Percentiles rank a stretch among this genome's conserved stretches.
Evolutionary conservation across 2,888 invertebrate species (phyloP).

Genomic region (Drosophila ezoana): DNA sequence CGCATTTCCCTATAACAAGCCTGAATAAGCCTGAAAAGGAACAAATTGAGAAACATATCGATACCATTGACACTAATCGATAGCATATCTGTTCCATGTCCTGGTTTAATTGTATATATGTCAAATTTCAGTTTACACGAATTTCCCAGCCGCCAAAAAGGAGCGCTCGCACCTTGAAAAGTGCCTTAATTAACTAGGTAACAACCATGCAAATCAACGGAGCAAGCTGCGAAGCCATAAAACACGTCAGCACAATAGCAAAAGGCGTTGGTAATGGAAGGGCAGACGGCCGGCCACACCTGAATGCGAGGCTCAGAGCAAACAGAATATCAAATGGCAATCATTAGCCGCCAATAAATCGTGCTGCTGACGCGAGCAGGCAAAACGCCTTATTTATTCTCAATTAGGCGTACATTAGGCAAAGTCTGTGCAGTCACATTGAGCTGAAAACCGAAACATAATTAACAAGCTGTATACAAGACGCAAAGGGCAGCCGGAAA

Average conservation of each 20-base stretch:
- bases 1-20: neutral
- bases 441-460: slow-evolving; percentile 37
- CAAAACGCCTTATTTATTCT: slow-evolving; percentile 67
- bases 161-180: slow-evolving; percentile 44
- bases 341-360: slow-evolving; percentile 71
- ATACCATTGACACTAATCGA: neutral
- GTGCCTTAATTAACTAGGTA: slow-evolving; percentile 33
- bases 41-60: neutral
- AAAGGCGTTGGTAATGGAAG: slow-evolving; percentile 3
- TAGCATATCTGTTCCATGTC: neutral
- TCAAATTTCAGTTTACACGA: neutral
- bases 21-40: neutral
- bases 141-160: neutral
- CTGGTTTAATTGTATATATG: neutral
- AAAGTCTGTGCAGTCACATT: slow-evolving; percentile 34
- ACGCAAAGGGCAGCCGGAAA: slow-evolving; percentile 21
- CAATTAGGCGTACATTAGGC: slow-evolving; percentile 70
- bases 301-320: slow-evolving; percentile 22
- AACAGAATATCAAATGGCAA: slow-evolving; percentile 57
- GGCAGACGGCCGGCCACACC: slow-evolving; percentile 43
- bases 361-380: slow-evolving; percentile 49
- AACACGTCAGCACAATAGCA: slow-evolving; percentile 46
- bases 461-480: slow-evolving; percentile 38
- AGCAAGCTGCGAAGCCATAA: slow-evolving; percentile 47
- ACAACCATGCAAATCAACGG: slow-evolving; percentile 26